Evolutionary conservation across 2,888 invertebrate species (phyloP), one percentile per base, ranked within the genome.

Genomic region (Heliconius charithonia): DNA sequence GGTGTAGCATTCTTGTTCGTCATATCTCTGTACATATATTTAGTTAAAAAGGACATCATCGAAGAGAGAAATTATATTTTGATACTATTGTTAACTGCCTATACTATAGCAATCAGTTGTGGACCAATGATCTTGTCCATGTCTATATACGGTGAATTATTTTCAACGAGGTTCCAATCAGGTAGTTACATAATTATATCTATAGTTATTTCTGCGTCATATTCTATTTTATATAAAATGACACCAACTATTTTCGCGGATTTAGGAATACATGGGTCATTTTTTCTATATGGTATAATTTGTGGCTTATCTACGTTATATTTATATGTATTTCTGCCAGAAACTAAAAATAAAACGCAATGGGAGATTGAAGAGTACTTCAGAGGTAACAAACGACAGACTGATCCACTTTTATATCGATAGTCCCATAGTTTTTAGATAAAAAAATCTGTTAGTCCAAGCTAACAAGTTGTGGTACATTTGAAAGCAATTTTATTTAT

Each of bases 51-150:
- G 45, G 78, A 75, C 3, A 63, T 87, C 19, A 75, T 91, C 32
- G n/a, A 22, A 7, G 91, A 90, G 82, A 90, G 87, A 75, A 87
- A 86, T 66, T 85, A 85, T 27, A 22, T 90, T 32, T 86, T 87
- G 0, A 83, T 89, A 70, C 22, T 83, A 3, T 79, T 89, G 37
- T 59, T 89, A 4, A 86, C 86, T n/a, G 82, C 84, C 4, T 91
- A 88, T 83, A 90, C 90, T n/a, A 82, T 92, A 9, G 83, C 88
- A 10, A 87, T 91, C 72, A 89, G 90, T 79, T 88, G 89, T 77
- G 92, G 92, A 3, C 92, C 91, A 1, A 87, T 90, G 87, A 91
- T 90, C 45, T 87, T 91, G 86, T 86, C 88, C 0, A 85, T 87
- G 2, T 86, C 88, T 0, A 86, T 91, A 51, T 88, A 87, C 27